Evolutionary conservation across 2,797 vertebrate genomes (phyloP).

Genomic region (Paratrypauchen microcephalus): DNA sequence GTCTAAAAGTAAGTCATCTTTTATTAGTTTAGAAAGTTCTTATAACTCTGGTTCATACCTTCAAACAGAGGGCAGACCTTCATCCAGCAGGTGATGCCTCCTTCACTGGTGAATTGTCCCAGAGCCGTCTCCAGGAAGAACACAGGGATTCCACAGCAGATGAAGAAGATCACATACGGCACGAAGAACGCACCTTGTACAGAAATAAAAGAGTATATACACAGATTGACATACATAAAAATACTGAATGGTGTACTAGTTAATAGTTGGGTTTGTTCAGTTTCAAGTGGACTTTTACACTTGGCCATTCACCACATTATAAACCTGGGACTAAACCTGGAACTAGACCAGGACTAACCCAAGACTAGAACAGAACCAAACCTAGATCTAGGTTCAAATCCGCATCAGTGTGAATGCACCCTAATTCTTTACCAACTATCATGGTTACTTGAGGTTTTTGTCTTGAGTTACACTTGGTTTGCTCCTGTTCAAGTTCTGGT

Average conservation of each 20-base stretch:
- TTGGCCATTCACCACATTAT: too few relatives aligned
- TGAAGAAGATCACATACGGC: conserved; percentile 96
- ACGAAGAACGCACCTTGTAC: conserved; percentile 95
- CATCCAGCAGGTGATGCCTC: conserved; percentile 98
- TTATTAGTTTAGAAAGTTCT: background rate
- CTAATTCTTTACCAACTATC: background rate
- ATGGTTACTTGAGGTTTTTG: background rate
- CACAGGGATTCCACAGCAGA: conserved; percentile 97
- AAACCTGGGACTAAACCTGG: too few relatives aligned
- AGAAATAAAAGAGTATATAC: conserved; percentile 18
- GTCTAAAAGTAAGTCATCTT: background rate
- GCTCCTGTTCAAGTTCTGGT: too few relatives aligned
- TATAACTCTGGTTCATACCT: conserved; percentile 73
- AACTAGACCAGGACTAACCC: too few relatives aligned
- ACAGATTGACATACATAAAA: background rate
- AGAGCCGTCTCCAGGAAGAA: conserved; percentile 98
- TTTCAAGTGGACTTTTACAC: background rate
- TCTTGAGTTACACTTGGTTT: background rate
- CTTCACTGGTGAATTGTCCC: conserved; percentile 97
- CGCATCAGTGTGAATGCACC: too few relatives aligned
- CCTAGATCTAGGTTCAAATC: too few relatives aligned
- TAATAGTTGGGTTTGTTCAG: background rate
- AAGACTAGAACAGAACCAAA: too few relatives aligned
- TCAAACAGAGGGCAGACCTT: conserved; percentile 97
- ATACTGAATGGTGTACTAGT: background rate